A percentile compares a stretch with the other conserved stretches of the same genome.
phyloP scores from a whole-genome alignment of 2,113 vertebrate species.

The Chamaea fasciata region DNA sequence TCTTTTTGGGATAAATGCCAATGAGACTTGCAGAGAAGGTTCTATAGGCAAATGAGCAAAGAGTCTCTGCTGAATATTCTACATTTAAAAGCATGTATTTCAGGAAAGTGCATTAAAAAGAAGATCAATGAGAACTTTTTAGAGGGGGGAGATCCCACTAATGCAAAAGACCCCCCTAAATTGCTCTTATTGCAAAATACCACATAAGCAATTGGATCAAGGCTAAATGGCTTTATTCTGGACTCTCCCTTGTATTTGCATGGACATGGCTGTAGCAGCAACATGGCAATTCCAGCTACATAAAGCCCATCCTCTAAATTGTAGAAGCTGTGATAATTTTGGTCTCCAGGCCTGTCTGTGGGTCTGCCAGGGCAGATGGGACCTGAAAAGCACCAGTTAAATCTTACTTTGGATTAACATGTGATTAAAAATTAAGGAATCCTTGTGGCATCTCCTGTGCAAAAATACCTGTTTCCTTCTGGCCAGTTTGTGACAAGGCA shows the following conservation, averaged over 20 bases:
- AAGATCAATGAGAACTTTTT: background rate
- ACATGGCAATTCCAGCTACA: background rate
- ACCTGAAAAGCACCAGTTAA: background rate
- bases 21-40: background rate
- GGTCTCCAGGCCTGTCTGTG: background rate
- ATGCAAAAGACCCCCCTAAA: background rate
- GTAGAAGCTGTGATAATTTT: background rate
- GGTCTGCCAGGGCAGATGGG: background rate
- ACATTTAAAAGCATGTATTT: background rate
- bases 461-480: background rate
- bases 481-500: background rate
- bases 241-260: background rate
- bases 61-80: background rate
- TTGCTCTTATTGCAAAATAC: background rate
- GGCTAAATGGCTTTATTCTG: background rate
- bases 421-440: background rate
- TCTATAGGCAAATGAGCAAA: background rate
- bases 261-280: background rate
- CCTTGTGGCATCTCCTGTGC: background rate
- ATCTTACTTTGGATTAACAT: background rate
- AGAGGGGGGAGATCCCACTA: background rate
- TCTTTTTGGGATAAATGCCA: background rate
- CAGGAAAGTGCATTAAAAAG: background rate
- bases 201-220: background rate
- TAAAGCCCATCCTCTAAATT: background rate